Conservation (phyloP, 2,113 vertebrate species). For the Pterophyllum scalare region DNA sequence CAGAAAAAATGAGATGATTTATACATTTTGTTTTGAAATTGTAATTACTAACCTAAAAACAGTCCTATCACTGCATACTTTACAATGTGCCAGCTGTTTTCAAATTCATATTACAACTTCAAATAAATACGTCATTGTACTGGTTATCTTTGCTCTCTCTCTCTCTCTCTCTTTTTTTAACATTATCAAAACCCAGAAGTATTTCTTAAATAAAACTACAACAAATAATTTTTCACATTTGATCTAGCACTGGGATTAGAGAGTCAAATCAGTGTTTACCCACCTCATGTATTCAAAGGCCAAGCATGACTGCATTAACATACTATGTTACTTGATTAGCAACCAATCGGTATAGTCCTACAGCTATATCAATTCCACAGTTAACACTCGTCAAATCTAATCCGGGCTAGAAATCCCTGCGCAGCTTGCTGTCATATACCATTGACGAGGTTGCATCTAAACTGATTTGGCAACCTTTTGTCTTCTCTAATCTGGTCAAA, state of each 20-base stretch:
- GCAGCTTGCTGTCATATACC: slow-evolving; percentile 73
- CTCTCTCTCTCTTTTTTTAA: background rate
- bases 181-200: slow-evolving; percentile 1
- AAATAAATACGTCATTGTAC: background rate
- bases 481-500: slow-evolving; percentile 78
- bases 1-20: background rate
- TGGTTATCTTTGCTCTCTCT: background rate
- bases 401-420: slow-evolving; percentile 55
- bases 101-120: background rate
- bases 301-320: slow-evolving; percentile 60
- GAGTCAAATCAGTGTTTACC: slow-evolving; percentile 2
- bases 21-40: background rate
- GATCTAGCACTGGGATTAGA: slow-evolving; percentile 36
- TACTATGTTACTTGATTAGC: slow-evolving; percentile 71
- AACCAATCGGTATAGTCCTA: slow-evolving; percentile 40
- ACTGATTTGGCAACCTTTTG: slow-evolving; percentile 80
- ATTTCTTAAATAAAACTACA: background rate
- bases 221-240: background rate
- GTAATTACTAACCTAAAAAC: background rate
- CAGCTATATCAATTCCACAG: slow-evolving; percentile 73
- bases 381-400: slow-evolving; percentile 77
- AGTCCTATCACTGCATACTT: background rate
- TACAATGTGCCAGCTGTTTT: background rate
- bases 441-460: slow-evolving; percentile 71
- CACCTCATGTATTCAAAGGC: slow-evolving; percentile 61